Conservation (phyloP, 2,888 invertebrate genomes). For the Stenchaetothrips biformis region DNA sequence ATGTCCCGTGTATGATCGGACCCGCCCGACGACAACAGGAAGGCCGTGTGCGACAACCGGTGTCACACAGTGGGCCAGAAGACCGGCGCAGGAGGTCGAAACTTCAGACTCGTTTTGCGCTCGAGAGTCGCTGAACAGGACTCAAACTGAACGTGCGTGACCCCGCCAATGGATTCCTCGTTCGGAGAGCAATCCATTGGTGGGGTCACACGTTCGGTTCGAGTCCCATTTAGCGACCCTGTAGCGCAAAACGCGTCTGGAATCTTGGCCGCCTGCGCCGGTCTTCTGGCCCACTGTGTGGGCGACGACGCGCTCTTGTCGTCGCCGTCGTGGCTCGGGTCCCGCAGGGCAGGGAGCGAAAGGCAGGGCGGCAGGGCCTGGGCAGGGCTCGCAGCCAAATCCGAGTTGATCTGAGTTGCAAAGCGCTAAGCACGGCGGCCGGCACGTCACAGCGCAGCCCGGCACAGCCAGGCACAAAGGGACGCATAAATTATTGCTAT, state of each 20-base stretch:
- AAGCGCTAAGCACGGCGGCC: neutral
- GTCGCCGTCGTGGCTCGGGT: neutral
- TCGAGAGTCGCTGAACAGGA: too few species aligned
- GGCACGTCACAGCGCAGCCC: neutral
- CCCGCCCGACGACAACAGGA: neutral
- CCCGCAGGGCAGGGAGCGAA: neutral
- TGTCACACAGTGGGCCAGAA: neutral
- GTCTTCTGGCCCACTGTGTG: neutral
- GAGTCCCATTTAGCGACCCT: too few species aligned
- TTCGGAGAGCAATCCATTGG: too few species aligned
- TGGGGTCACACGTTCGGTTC: too few species aligned
- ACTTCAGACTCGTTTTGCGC: too few species aligned
- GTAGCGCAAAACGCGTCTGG: too few species aligned
- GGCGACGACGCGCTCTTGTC: neutral
- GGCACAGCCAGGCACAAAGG: neutral
- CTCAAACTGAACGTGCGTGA: too few species aligned
- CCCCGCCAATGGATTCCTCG: too few species aligned
- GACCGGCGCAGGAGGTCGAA: too few species aligned
- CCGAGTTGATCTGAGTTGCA: neutral
- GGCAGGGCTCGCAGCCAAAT: neutral
- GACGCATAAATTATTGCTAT: constrained; percentile 16
- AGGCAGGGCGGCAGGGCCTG: neutral
- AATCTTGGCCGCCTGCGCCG: too few species aligned
- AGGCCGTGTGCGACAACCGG: neutral
- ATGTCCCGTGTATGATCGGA: neutral